Evolutionary conservation across 2,888 invertebrate species (phyloP).

Genomic region (Monochamus alternatus): DNA sequence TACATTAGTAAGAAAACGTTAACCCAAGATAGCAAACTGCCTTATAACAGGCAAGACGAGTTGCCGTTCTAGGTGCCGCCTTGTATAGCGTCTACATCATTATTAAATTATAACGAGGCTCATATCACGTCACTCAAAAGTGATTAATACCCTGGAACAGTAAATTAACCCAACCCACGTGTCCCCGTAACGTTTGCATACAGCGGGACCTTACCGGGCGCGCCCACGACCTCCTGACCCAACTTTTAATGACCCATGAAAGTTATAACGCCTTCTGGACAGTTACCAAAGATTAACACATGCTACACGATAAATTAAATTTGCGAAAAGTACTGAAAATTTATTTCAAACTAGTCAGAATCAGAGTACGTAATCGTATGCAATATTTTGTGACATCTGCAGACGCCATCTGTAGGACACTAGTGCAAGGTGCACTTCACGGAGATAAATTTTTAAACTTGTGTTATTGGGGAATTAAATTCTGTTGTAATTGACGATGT

Average conservation of each 20-base stretch:
- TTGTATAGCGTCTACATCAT: conserved; percentile 14
- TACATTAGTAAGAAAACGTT: too few species aligned
- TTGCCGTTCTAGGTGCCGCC: conserved; percentile 11
- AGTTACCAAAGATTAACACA: conserved; percentile 13
- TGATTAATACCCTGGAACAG: conserved; percentile 24
- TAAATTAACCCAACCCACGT: conserved; percentile 26
- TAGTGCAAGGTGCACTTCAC: too few species aligned
- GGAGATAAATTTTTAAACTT: too few species aligned
- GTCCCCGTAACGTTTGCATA: conserved; percentile 26
- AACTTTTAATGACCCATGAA: conserved; percentile 24
- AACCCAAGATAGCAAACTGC: background rate
- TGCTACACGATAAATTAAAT: too few species aligned
- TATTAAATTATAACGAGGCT: conserved; percentile 29
- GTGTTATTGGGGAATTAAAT: too few species aligned
- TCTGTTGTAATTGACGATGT: too few species aligned
- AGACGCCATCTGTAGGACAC: too few species aligned
- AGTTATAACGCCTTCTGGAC: background rate
- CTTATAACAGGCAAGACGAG: background rate
- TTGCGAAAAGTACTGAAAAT: too few species aligned
- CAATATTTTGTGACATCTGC: too few species aligned
- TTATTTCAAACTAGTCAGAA: too few species aligned
- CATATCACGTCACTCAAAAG: conserved; percentile 17
- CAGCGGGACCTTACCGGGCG: conserved; percentile 1
- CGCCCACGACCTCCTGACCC: conserved; percentile 1
- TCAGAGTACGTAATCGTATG: too few species aligned